Conservation (phyloP, 2,113 vertebrate species). For the Benitochromis conjunctus region DNA sequence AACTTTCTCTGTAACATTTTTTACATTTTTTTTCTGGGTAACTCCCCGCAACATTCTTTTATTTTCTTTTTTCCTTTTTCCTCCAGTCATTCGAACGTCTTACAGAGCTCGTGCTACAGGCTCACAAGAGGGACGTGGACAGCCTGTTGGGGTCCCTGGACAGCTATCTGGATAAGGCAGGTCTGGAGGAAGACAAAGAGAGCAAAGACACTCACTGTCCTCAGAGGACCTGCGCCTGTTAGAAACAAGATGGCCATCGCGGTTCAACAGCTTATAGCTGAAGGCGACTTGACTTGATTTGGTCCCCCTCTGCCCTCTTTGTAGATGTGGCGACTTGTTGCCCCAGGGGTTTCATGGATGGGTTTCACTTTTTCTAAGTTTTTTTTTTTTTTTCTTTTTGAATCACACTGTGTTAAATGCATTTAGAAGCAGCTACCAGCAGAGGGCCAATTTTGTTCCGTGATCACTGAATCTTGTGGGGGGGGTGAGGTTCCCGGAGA, state of each 20-base stretch:
- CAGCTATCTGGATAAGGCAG: constrained; percentile 72
- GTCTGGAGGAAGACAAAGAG: constrained; percentile 77
- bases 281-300: not conserved
- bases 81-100: constrained; percentile 84
- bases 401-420: not conserved
- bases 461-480: not conserved
- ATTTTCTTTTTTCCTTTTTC: not conserved
- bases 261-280: not conserved
- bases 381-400: fast-evolving
- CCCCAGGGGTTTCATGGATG: not conserved
- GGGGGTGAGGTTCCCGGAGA: not conserved
- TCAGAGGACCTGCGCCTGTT: constrained; percentile 87
- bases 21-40: not conserved
- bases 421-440: constrained; percentile 18
- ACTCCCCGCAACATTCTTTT: not conserved
- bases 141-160: constrained; percentile 72
- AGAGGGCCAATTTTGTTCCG: not conserved
- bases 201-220: constrained; percentile 50
- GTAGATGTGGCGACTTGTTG: not conserved
- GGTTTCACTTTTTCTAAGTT: not conserved
- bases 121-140: constrained; percentile 85
- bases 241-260: not conserved
- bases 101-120: constrained; percentile 89
- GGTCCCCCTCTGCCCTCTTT: not conserved
- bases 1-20: not conserved